These are phyloP conservation scores for Laothoe populi DNA, from an alignment of 2,888 invertebrate species.

Conservation along the genomic window DNA sequence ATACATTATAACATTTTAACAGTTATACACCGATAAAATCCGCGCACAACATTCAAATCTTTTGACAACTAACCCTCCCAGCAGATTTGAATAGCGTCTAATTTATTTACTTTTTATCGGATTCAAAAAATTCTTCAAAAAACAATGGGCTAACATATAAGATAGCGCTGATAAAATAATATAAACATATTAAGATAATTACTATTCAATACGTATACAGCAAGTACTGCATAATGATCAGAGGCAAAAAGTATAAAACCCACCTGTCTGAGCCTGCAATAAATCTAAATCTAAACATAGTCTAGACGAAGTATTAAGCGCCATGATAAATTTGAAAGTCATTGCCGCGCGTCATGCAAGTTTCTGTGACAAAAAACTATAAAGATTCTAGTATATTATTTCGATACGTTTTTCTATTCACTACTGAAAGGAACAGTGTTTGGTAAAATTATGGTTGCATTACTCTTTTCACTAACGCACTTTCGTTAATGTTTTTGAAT, in stretches of 20 bases:
- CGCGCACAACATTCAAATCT: too few species aligned
- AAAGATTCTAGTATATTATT: slow-evolving; percentile 11
- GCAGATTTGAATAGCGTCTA: too few species aligned
- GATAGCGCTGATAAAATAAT: not conserved
- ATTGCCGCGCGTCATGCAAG: slow-evolving; percentile 43
- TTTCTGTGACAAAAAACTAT: slow-evolving; percentile 25
- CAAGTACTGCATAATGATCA: too few species aligned
- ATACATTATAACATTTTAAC: too few species aligned
- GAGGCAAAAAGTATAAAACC: not conserved
- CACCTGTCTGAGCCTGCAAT: slow-evolving; percentile 9
- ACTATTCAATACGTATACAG: not conserved
- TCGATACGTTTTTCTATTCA: slow-evolving; percentile 16
- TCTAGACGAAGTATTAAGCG: slow-evolving; percentile 14
- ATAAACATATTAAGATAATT: not conserved
- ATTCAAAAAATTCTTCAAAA: too few species aligned
- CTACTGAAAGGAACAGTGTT: slow-evolving; percentile 28
- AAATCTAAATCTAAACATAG: slow-evolving; percentile 5
- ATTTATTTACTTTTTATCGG: too few species aligned
- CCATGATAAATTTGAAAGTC: slow-evolving; percentile 31
- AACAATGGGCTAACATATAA: not conserved
- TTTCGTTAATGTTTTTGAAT: not conserved
- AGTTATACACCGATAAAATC: too few species aligned
- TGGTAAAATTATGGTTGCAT: slow-evolving; percentile 4
- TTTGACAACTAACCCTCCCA: too few species aligned
- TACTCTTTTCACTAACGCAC: not conserved